A percentile compares a stretch with the other conserved stretches of the same genome.
Conservation (phyloP, 2,113 vertebrate species). For the Rhizomys pruinosus region DNA sequence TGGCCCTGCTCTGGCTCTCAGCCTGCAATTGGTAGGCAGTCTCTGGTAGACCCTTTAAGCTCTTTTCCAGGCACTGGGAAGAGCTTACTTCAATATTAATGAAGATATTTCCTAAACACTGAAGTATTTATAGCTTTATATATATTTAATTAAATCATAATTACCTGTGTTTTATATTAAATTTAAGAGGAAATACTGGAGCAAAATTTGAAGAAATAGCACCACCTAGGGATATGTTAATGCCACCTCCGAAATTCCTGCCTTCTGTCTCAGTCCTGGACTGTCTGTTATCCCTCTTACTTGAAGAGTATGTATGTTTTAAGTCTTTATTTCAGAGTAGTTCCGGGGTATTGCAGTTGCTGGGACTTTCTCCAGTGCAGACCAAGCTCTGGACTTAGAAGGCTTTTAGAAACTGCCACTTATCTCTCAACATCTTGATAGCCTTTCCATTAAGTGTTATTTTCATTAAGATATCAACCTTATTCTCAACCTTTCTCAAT, state of each 20-base stretch:
- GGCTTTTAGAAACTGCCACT: not conserved
- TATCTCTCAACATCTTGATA: not conserved
- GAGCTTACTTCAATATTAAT: constrained; percentile 56
- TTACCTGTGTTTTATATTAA: constrained; percentile 50
- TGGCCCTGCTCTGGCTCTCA: not conserved
- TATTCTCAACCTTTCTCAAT: not conserved
- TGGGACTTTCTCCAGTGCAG: not conserved
- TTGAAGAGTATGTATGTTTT: not conserved
- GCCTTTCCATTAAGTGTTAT: not conserved
- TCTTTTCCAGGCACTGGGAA: constrained; percentile 8
- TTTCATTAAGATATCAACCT: not conserved
- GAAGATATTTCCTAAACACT: constrained; percentile 32
- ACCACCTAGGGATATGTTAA: constrained; percentile 72
- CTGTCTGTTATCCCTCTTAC: not conserved
- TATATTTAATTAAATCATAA: constrained; percentile 57
- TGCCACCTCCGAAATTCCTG: not conserved
- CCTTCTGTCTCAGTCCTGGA: not conserved
- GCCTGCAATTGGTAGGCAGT: not conserved
- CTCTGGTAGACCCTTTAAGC: not conserved
- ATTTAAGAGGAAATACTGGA: constrained; percentile 54
- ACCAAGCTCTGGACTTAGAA: not conserved
- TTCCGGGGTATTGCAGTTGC: not conserved
- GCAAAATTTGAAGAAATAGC: constrained; percentile 78
- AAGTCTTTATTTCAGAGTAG: not conserved
- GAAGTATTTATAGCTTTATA: constrained; percentile 37